phyloP scores from a whole-genome alignment of 2,797 vertebrate genomes.

The Arnoldichthys spilopterus region DNA sequence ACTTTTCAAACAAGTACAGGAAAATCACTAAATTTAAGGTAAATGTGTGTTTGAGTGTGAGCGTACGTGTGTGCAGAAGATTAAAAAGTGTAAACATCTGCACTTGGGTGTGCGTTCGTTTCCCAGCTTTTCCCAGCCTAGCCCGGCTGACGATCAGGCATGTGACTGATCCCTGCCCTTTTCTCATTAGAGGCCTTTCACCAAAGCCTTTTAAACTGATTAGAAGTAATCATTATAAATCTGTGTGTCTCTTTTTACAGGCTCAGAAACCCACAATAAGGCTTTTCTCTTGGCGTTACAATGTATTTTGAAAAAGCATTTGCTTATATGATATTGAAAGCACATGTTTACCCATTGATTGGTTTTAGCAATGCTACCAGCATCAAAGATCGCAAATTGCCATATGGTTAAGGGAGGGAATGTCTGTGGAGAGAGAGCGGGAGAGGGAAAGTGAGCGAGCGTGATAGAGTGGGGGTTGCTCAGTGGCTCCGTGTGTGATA shows the following conservation, averaged over 20 bases:
- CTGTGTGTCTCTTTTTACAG: conserved; percentile 3
- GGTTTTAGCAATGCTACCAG: conserved; percentile 29
- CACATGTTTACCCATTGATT: conserved; percentile 36
- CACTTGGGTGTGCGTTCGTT: conserved; percentile 28
- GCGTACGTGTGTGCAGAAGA: not conserved
- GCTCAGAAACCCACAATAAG: conserved; percentile 23
- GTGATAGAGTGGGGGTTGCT: conserved; percentile 27
- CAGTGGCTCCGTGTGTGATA: conserved; percentile 56
- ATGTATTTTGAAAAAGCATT: conserved; percentile 28
- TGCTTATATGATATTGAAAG: conserved; percentile 35
- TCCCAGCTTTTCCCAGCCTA: conserved; percentile 11
- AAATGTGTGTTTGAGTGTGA: not conserved
- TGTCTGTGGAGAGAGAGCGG: not conserved
- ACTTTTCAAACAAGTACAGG: too few species aligned
- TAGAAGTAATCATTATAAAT: conserved; percentile 30
- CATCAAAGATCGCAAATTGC: conserved; percentile 39
- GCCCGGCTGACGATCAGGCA: conserved; percentile 10
- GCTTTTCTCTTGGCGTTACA: conserved; percentile 16
- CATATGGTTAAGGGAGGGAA: conserved; percentile 34
- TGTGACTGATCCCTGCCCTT: conserved; percentile 14
- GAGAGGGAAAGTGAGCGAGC: not conserved
- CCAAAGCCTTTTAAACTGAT: conserved; percentile 25
- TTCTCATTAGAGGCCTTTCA: conserved; percentile 32
- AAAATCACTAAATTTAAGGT: conserved; percentile 16
- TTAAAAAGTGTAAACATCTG: conserved; percentile 35